Conservation (phyloP, 2,797 vertebrate species). For the Phyllotis vaccarum region DNA sequence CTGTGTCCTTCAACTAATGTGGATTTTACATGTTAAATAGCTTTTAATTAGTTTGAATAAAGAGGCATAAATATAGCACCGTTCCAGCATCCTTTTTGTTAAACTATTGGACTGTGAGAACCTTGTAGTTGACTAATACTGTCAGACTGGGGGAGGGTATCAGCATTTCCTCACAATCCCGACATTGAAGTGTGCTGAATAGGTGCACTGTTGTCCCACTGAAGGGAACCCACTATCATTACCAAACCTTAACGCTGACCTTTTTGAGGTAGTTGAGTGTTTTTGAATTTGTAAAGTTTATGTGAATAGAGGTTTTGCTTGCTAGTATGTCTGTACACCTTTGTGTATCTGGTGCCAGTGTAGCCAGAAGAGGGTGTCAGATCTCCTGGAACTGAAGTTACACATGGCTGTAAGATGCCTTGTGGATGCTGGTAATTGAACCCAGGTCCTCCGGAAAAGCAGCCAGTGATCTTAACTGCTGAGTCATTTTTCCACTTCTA, state of each 20-base stretch:
- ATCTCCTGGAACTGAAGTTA: background rate
- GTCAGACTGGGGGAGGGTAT: background rate
- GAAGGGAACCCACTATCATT: background rate
- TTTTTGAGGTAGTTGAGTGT: background rate
- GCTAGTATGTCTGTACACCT: background rate
- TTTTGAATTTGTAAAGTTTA: background rate
- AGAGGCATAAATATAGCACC: background rate
- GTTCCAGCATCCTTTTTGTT: background rate
- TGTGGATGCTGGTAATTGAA: background rate
- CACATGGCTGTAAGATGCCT: background rate
- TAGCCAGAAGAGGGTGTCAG: background rate
- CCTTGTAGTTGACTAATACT: background rate
- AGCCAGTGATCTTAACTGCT: background rate
- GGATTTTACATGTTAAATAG: background rate
- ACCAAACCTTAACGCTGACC: background rate
- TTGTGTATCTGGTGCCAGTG: background rate
- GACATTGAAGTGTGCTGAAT: background rate
- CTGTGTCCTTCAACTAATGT: background rate
- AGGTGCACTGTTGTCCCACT: background rate
- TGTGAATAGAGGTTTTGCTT: background rate
- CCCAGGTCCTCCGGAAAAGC: background rate
- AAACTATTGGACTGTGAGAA: background rate
- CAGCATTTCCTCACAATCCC: conserved; percentile 2
- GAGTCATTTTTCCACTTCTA: background rate
- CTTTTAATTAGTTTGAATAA: background rate